Evolutionary conservation across 1,140 invertebrate species (phyloP).

Genomic region (Tetramorium simillimum): DNA sequence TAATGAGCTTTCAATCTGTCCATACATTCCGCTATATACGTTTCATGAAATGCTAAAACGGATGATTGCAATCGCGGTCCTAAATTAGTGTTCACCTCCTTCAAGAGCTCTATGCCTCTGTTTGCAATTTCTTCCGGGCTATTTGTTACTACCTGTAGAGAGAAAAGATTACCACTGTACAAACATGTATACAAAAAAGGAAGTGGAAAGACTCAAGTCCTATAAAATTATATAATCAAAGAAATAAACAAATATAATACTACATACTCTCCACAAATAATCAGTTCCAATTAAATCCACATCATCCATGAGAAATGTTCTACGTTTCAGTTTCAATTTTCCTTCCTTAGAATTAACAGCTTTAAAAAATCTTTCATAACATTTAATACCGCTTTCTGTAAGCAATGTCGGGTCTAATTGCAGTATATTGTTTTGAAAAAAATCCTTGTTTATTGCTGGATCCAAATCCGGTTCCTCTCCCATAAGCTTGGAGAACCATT

Average conservation of each 20-base stretch:
- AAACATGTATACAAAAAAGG: not conserved
- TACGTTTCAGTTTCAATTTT: conserved; percentile 94
- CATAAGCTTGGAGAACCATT: conserved; percentile 99
- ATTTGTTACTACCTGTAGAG: conserved; percentile 92
- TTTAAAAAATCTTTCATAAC: conserved; percentile 98
- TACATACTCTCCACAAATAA: conserved; percentile 96
- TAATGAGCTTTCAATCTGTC: conserved; percentile 95
- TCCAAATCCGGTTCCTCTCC: conserved; percentile 98
- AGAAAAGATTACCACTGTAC: conserved; percentile 36
- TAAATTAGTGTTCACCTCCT: conserved; percentile 97
- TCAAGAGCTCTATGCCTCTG: conserved; percentile 95
- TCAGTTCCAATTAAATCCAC: conserved; percentile 97
- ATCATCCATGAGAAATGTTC: conserved; percentile 93
- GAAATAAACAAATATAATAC: conserved; percentile 1
- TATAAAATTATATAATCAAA: conserved; percentile 17
- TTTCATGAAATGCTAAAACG: conserved; percentile 93
- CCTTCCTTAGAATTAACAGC: conserved; percentile 98
- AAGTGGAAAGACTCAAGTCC: not conserved
- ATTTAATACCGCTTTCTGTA: conserved; percentile 98
- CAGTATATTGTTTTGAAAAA: conserved; percentile 98
- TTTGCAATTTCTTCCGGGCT: conserved; percentile 96
- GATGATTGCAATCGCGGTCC: conserved; percentile 93
- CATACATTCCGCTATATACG: conserved; percentile 95
- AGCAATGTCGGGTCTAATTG: conserved; percentile 96
- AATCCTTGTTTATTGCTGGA: conserved; percentile 97